phyloP scores from a whole-genome alignment of 2,797 vertebrate species.

The Neosalanx taihuensis region DNA sequence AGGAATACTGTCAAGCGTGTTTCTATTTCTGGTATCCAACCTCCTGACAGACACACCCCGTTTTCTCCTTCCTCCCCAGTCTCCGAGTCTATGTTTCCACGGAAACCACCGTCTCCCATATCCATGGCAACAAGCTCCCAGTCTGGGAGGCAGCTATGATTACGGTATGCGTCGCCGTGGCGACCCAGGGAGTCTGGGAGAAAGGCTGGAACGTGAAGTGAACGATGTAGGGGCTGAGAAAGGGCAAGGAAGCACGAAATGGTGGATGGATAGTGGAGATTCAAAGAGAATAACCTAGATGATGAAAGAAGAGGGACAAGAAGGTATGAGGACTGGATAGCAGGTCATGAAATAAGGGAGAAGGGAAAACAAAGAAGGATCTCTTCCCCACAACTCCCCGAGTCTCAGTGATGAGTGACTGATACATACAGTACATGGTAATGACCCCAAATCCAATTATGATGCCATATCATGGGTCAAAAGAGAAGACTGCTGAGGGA shows the following conservation, averaged over 20 bases:
- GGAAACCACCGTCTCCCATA: constrained; percentile 76
- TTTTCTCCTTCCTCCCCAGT: constrained; percentile 44
- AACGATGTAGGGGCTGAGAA: constrained; percentile 41
- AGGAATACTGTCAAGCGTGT: constrained; percentile 25
- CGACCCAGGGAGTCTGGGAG: constrained; percentile 49
- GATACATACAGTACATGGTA: not conserved
- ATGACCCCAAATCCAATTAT: constrained; percentile 6
- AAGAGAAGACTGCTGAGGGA: not conserved
- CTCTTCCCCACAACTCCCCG: too few species aligned
- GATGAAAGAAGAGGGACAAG: constrained; percentile 8
- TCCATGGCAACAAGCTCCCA: constrained; percentile 71
- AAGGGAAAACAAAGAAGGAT: too few species aligned
- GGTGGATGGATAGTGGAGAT: not conserved
- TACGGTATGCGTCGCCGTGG: constrained; percentile 48
- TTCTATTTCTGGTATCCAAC: constrained; percentile 40
- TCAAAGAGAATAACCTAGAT: constrained; percentile 6
- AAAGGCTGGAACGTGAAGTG: constrained; percentile 32
- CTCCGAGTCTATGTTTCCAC: constrained; percentile 75
- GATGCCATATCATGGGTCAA: not conserved
- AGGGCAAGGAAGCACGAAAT: constrained; percentile 34
- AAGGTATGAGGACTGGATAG: not conserved
- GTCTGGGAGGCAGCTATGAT: constrained; percentile 62
- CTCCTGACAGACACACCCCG: constrained; percentile 52
- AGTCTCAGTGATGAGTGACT: not conserved
- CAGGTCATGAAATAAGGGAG: too few species aligned